These are phyloP conservation scores for Macrobrachium rosenbergii DNA, from an alignment of 1,140 invertebrate genomes.

Conservation along the genomic window DNA sequence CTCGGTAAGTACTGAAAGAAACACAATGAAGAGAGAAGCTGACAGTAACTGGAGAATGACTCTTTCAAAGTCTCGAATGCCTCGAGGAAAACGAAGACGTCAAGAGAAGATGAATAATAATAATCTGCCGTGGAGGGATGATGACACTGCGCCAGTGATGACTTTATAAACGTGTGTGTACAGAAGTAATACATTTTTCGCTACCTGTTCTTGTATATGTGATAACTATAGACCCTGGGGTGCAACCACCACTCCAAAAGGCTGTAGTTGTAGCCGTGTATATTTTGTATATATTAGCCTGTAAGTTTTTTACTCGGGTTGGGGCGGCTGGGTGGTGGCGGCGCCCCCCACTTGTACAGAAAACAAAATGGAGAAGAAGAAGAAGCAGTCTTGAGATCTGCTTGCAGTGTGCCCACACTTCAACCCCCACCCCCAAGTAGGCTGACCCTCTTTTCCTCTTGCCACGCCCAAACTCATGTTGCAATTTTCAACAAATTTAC, in stretches of 20 bases:
- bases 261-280: constrained; percentile 38
- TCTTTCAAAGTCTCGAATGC: no score
- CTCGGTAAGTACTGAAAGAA: no score
- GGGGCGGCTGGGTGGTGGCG: constrained; percentile 39
- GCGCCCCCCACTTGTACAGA: constrained; percentile 58
- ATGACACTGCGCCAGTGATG: neutral
- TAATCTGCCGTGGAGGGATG: neutral
- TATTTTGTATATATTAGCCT: constrained; percentile 58
- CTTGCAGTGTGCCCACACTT: constrained; percentile 3
- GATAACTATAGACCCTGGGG: constrained; percentile 41
- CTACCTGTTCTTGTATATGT: constrained; percentile 52
- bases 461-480: neutral
- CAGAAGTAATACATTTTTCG: constrained; percentile 22
- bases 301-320: constrained; percentile 58
- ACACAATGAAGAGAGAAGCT: no score
- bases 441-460: neutral
- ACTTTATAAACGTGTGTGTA: neutral
- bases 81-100: no score
- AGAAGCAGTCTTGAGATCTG: constrained; percentile 31
- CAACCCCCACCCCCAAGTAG: neutral
- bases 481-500: neutral
- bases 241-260: neutral
- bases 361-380: neutral
- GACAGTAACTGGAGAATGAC: no score
- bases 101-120: no score